Evolutionary conservation across 1,140 invertebrate species (phyloP).

Genomic region (Conus ventricosus): DNA sequence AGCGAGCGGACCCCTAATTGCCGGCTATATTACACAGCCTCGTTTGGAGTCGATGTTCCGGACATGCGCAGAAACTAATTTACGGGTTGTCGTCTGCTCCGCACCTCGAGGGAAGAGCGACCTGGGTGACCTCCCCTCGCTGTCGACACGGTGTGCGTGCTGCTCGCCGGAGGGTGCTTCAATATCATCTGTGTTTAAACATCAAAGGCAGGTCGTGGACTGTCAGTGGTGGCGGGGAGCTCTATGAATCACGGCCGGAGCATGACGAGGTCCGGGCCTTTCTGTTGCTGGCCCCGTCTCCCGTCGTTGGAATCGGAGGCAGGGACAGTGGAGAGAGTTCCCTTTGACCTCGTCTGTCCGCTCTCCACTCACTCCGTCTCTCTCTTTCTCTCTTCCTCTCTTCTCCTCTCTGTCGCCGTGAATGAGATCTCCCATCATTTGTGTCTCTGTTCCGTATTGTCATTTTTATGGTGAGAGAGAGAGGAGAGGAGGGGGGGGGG

Average conservation of each 20-base stretch:
- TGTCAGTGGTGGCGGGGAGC: not conserved
- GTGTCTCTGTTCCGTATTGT: too few relatives aligned
- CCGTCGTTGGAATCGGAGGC: not conserved
- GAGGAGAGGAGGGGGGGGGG: too few relatives aligned
- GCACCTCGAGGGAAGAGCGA: constrained; percentile 28
- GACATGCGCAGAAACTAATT: constrained; percentile 41
- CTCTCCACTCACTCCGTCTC: constrained; percentile 15
- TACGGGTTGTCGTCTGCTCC: constrained; percentile 25
- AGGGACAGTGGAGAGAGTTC: too few relatives aligned
- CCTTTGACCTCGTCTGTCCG: not conserved
- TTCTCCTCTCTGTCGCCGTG: not conserved
- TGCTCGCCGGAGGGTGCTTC: constrained; percentile 35
- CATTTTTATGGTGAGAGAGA: too few relatives aligned
- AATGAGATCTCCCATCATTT: too few relatives aligned
- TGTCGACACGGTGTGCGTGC: constrained; percentile 33
- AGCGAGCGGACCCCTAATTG: constrained; percentile 13
- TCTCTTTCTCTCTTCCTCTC: not conserved
- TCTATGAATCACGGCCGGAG: constrained; percentile 19
- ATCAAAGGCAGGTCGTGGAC: constrained; percentile 19
- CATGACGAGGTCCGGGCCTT: too few relatives aligned
- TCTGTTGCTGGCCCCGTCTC: not conserved
- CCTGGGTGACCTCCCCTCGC: constrained; percentile 24
- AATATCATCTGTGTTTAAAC: constrained; percentile 39
- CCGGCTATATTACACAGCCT: constrained; percentile 28
- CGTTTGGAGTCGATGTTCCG: constrained; percentile 25